These are phyloP conservation scores for Sarcophaga rosellei DNA, from an alignment of 2,888 invertebrate genomes.

Conservation along the genomic window DNA sequence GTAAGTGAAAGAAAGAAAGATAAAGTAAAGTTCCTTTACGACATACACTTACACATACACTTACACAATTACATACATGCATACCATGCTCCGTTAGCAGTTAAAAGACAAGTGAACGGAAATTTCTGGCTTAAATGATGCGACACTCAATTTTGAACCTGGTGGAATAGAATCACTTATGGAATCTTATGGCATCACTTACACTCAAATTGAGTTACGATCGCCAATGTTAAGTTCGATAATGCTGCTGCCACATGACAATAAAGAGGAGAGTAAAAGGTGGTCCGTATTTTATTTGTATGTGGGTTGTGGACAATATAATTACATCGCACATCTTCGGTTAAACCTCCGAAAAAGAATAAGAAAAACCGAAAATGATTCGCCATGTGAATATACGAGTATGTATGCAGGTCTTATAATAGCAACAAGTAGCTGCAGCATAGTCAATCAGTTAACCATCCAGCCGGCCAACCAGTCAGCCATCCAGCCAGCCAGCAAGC, in stretches of 20 bases:
- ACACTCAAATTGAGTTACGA: conserved; percentile 63
- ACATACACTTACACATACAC: background rate
- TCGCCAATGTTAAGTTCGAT: conserved; percentile 46
- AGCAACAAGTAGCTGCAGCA: conserved; percentile 21
- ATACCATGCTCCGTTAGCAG: background rate
- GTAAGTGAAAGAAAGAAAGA: conserved; percentile 14
- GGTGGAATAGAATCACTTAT: conserved; percentile 35
- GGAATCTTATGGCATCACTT: conserved; percentile 5
- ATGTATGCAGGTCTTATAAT: background rate
- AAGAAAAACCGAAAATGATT: conserved; percentile 16
- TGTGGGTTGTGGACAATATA: conserved; percentile 71
- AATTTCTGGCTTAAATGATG: conserved; percentile 53
- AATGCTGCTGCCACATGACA: conserved; percentile 18
- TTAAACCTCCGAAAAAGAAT: conserved; percentile 37
- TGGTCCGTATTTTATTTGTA: conserved; percentile 56
- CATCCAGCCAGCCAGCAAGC: background rate
- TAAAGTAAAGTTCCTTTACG: background rate
- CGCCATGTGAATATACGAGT: background rate
- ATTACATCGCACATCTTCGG: conserved; percentile 70
- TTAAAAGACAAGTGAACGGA: conserved; percentile 42
- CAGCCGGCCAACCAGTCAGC: background rate
- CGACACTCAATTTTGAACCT: conserved; percentile 62
- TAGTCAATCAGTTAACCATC: background rate
- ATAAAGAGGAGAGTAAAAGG: conserved; percentile 58
- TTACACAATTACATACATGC: too few relatives aligned